phyloP scores from a whole-genome alignment of 2,113 vertebrate species.

The Otolemur garnettii region DNA sequence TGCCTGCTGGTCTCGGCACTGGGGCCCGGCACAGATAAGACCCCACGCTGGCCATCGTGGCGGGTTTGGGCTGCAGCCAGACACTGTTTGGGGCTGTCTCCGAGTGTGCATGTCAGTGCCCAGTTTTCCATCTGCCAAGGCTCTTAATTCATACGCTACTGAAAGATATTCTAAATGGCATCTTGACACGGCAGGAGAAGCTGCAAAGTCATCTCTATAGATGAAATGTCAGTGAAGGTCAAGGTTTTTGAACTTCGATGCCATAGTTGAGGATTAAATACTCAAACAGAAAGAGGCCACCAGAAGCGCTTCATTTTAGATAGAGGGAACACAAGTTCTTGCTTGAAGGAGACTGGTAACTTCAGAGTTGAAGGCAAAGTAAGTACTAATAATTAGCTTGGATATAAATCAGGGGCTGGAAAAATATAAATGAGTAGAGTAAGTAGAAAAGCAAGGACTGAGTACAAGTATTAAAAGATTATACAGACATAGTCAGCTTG shows the following conservation, averaged over 20 bases:
- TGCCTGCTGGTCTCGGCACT: neutral
- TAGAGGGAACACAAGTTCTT: neutral
- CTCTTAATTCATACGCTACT: constrained; percentile 46
- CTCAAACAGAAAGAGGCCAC: neutral
- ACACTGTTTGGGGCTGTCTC: neutral
- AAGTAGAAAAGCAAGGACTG: neutral
- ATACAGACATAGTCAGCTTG: constrained; percentile 26
- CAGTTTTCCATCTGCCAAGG: neutral
- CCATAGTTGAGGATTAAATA: neutral
- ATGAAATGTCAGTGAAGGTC: constrained; percentile 44
- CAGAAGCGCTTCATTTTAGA: neutral
- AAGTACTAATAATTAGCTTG: constrained; percentile 54
- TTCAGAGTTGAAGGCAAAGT: neutral
- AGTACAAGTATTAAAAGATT: constrained; percentile 56
- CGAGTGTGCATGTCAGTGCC: neutral
- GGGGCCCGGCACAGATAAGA: neutral
- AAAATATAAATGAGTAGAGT: constrained; percentile 12
- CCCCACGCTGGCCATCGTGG: neutral
- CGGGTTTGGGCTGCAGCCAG: neutral
- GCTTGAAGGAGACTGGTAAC: neutral
- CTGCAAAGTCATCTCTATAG: constrained; percentile 46
- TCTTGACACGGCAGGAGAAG: constrained; percentile 20
- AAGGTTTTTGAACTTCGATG: constrained; percentile 13
- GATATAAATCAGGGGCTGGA: constrained; percentile 20
- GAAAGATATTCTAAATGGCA: constrained; percentile 64